Percentiles rank a stretch among this genome's conserved stretches.
phyloP scores from a whole-genome alignment of 1,140 invertebrate species.

The Drosophila varians region DNA sequence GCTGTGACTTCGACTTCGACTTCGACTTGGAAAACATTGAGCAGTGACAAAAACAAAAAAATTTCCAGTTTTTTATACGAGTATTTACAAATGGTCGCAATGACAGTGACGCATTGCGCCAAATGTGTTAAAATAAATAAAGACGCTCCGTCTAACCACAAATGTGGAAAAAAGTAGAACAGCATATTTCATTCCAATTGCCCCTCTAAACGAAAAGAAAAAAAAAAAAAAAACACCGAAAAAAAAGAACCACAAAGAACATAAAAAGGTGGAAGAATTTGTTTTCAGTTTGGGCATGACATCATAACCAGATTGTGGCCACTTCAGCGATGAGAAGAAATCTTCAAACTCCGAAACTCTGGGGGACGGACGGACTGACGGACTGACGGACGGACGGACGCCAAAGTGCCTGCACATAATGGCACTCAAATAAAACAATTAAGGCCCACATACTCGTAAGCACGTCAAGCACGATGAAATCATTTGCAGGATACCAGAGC shows the following conservation, averaged over 20 bases:
- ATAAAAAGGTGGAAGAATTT: constrained; percentile 65
- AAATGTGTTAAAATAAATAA: constrained; percentile 75
- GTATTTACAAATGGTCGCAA: constrained; percentile 60
- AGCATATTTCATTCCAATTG: constrained; percentile 62
- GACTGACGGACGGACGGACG: constrained; percentile 18
- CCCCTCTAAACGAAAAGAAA: constrained; percentile 19
- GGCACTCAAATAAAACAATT: constrained; percentile 82
- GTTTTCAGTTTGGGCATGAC: constrained; percentile 58
- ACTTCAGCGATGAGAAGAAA: constrained; percentile 44
- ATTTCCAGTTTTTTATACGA: constrained; percentile 53
- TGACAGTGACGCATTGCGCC: constrained; percentile 73
- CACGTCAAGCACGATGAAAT: constrained; percentile 75
- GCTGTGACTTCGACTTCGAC: constrained; percentile 1
- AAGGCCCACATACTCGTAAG: constrained; percentile 66
- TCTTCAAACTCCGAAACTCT: constrained; percentile 15
- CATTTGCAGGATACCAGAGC: constrained; percentile 70
- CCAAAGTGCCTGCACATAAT: constrained; percentile 76
- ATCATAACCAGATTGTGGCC: constrained; percentile 69
- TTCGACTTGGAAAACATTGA: constrained; percentile 10
- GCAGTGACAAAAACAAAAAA: constrained; percentile 12
- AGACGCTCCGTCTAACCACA: constrained; percentile 59
- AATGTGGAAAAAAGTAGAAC: constrained; percentile 68
- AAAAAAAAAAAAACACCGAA: background rate
- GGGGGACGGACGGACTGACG: constrained; percentile 10
- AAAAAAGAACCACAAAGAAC: constrained; percentile 28